Evolutionary conservation across 2,888 invertebrate species (phyloP), one percentile per base, ranked within the genome.

Genomic region (Trissolcus japonicus): DNA sequence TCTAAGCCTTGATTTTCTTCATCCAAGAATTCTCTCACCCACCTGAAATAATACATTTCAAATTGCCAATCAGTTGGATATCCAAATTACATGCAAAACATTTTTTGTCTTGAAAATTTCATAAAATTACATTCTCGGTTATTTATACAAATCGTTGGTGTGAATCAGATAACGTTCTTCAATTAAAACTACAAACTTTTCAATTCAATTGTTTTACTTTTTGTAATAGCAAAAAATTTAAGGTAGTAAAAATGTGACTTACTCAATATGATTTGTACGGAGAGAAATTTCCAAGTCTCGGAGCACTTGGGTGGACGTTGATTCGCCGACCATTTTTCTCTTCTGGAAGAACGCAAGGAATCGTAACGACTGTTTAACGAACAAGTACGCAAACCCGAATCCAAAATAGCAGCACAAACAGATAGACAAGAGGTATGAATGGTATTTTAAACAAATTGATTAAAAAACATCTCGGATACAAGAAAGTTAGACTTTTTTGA

Each of bases 261-360:
- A 97, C 97, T 99, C 99, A 89, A 99, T 99, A 90, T 98, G 97
- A 92, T 99, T 99, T 80, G 99, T 99, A 86, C 99, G 93, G 85
- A 99, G 91, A 54, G 98, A 99, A 89, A 99, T 99, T 92, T 99
- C 99, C 89, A 99, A 92, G 92, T 99, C 98, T 86, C 98, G 93
- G 79, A 99, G 92, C 83, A 99, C 98, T 92, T 98, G 98, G 54
- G 99, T 99, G 69, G 99, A 99, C 77, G 98, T 98, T 60, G 98
- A 95, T 89, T 98, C 98, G 75, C 97, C 96, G 78, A 98, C 95
- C 93, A 97, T 96, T 92, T 97, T 97, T 88, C 98, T 93, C 93
- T 98, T 98, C 98, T 98, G 94, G 77, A 93, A 93, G 89, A 90
- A 90, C 86, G 90, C 89, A 89, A 90, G 89, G 88, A 90, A 87